Evolutionary conservation across 2,113 vertebrate genomes (phyloP), one percentile per base, ranked within the genome.

Genomic region (Morone saxatilis): DNA sequence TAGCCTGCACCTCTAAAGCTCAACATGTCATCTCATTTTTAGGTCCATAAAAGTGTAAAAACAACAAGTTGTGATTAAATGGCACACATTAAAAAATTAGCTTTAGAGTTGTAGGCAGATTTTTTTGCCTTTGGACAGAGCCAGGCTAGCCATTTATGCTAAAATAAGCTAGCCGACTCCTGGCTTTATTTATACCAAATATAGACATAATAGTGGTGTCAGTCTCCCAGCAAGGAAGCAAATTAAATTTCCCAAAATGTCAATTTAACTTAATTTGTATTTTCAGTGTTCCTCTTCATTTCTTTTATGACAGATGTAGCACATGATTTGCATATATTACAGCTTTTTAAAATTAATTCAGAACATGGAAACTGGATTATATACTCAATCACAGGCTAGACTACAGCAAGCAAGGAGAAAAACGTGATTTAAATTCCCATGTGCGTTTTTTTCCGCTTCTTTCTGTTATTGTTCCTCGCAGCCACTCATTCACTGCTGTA

Each of bases 281-380:
- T 4, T 51, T 75, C 47, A 22, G 4, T 19, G 10, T 4, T 62
- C 20, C 36, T 25, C 31, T 25, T 3, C 22, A 25, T 41, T 53
- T 40, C 48, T 7, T 31, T 10, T 47, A 14, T 14, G 38, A 25
- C 31, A n/a, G 7, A 40, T 76, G 45, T 1, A 50, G 53, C 22
- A 40, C 38, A 57, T 17, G 17, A 61, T 70, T 62, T 63, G 22
- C 65, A 82, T 61, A 20, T 11, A 51, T 57, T 38, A 38, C 36
- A 63, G 11, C n/a, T 80, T 54, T 53, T 41, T 36, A 19, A 11
- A 41, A 65, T 54, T 1, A 65, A 76, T 43, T 6, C 10, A 43
- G 43, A 13, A 40, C 16, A 57, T 56, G 16, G 43, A 74, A 61
- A 51, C 53, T 81, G 43, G 11, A 69, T 81, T 56, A 38, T 5